These are phyloP conservation scores for Thysanoteuthis rhombus DNA, from an alignment of 2,888 invertebrate genomes.

Conservation along the genomic window DNA sequence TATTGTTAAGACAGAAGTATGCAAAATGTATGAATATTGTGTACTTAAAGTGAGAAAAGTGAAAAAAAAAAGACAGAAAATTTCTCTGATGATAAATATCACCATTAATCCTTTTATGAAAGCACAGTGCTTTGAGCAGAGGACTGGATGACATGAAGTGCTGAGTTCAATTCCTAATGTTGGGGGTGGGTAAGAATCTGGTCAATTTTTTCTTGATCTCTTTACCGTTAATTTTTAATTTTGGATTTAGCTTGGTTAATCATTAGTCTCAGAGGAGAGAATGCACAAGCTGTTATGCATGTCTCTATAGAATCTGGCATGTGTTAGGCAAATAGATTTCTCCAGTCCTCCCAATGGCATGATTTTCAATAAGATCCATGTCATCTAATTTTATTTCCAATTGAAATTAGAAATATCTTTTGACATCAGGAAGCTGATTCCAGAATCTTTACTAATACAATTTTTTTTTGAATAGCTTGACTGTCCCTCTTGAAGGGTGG, in stretches of 20 bases:
- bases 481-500: too few relatives aligned
- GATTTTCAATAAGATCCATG: not conserved
- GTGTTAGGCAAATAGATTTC: not conserved
- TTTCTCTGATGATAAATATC: not conserved
- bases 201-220: not conserved
- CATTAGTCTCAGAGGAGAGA: not conserved
- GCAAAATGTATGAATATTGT: not conserved
- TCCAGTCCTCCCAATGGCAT: not conserved
- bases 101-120: not conserved
- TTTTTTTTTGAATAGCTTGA: not conserved
- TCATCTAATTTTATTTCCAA: not conserved
- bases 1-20: conserved; percentile 12
- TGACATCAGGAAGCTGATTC: not conserved
- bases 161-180: not conserved
- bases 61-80: not conserved
- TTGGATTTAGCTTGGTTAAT: not conserved
- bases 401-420: not conserved
- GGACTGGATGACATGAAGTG: not conserved
- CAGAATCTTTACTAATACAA: not conserved
- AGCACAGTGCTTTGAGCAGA: not conserved
- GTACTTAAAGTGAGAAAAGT: not conserved
- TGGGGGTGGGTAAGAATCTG: not conserved
- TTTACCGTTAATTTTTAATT: not conserved
- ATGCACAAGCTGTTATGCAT: not conserved
- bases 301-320: not conserved